Conservation (phyloP, 2,113 vertebrate species). For the Myotis davidii region DNA sequence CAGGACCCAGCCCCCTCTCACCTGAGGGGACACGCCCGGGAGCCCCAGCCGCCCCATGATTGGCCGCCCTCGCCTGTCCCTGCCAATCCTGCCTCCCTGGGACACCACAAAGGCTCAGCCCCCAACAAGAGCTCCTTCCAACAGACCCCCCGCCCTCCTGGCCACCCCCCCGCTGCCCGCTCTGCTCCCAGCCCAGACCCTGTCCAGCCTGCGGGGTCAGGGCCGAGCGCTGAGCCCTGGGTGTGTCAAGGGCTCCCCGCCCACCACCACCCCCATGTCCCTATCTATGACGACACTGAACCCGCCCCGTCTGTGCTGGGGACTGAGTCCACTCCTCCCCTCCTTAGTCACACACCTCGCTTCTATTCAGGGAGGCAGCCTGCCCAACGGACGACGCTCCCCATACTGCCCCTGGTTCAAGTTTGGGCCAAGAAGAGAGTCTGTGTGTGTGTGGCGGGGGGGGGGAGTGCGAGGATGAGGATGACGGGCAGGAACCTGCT, state of each 20-base stretch:
- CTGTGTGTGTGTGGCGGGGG: not conserved
- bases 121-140: not conserved
- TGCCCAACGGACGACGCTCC: not conserved
- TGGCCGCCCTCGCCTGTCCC: accelerated
- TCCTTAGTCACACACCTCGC: constrained; percentile 1
- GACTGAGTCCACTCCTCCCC: constrained; percentile 38
- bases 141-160: accelerated
- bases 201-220: not conserved
- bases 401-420: not conserved
- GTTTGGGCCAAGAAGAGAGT: not conserved
- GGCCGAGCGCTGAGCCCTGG: too few relatives aligned
- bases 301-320: constrained; percentile 1
- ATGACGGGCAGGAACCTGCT: not conserved
- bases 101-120: too few relatives aligned
- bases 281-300: not conserved
- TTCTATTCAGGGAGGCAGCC: constrained; percentile 56
- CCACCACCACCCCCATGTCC: not conserved
- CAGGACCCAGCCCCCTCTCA: not conserved
- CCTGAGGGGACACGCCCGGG: not conserved
- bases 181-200: not conserved
- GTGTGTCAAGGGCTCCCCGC: not conserved
- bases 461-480: not conserved
- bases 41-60: not conserved
- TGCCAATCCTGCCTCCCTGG: not conserved
- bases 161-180: too few relatives aligned